Evolutionary conservation across 2,113 vertebrate genomes (phyloP), one percentile per base, ranked within the genome.

Genomic region (Proterorhinus semilunaris): DNA sequence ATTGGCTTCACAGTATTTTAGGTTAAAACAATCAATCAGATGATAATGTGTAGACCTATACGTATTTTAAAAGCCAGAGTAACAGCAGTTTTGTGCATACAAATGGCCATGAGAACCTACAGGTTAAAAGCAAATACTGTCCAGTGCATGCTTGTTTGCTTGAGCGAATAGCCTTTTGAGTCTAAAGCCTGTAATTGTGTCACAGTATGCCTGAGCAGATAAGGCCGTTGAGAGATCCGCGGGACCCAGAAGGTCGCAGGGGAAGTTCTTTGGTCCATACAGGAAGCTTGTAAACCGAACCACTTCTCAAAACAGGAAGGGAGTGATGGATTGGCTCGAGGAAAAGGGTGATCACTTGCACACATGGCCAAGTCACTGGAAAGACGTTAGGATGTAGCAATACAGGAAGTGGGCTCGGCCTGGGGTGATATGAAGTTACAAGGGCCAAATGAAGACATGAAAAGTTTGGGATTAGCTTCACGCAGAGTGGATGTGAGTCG

Each of bases 201-300:
- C 53, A 72, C 62, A 13, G 42, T 78, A 82, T 71, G 82, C 58
- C 58, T 45, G 65, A 70, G 64, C 73, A 90, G 88, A 88, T 85
- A 86, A 90, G 82, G 58, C 50, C 43, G 74, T 66, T 87, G 73
- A 86, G 69, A 66, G 81, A 71, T 63, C 81, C 52, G 17, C 62
- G 73, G 69, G 68, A 64, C 74, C 55, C 75, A 77, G 69, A 55
- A 57, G 45, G 64, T 42, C 53, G 63, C 36, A 62, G 78, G 71
- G 88, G 87, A 90, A 88, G 84, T 81, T 68, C 78, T 78, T 45
- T 64, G 74, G 83, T 62, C 63, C 21, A 82, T 71, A 80, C 81
- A 90, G 86, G 86, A 91, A 90, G 80, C 68, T 44, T 57, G 81
- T 75, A 89, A 90, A 80, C 78, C 10, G 80, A 88, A 83, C 85